Conservation (phyloP, 2,113 vertebrate genomes). For the Reinhardtius hippoglossoides region DNA sequence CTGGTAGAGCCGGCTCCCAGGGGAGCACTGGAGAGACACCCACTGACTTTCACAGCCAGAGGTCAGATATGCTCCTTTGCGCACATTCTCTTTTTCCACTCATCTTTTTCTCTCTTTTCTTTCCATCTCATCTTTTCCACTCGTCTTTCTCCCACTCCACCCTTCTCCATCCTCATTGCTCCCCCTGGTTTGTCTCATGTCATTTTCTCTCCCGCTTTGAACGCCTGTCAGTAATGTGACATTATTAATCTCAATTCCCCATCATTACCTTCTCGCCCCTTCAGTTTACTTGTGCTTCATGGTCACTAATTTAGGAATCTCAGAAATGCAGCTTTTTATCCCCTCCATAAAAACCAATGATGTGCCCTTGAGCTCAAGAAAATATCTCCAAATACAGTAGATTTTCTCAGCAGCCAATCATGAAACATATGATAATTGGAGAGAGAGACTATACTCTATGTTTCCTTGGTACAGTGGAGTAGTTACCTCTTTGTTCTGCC, state of each 20-base stretch:
- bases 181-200: slow-evolving; percentile 15
- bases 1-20: slow-evolving; percentile 53
- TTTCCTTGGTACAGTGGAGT: slow-evolving; percentile 15
- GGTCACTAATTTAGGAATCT: slow-evolving; percentile 24
- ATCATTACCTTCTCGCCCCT: slow-evolving; percentile 34
- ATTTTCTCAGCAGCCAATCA: slow-evolving; percentile 17
- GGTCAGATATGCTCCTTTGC: slow-evolving; percentile 58
- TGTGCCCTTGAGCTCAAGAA: slow-evolving; percentile 32
- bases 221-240: slow-evolving; percentile 51
- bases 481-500: slow-evolving; percentile 15
- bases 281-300: slow-evolving; percentile 38
- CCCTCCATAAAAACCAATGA: slow-evolving; percentile 13
- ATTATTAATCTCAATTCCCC: slow-evolving; percentile 53
- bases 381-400: slow-evolving; percentile 7
- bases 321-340: slow-evolving; percentile 3
- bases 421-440: slow-evolving; percentile 44
- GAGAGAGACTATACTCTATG: neutral
- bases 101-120: slow-evolving; percentile 7
- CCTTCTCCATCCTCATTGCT: slow-evolving; percentile 12
- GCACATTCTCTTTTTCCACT: slow-evolving; percentile 10
- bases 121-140: neutral
- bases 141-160: neutral
- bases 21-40: slow-evolving; percentile 51
- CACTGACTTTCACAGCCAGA: slow-evolving; percentile 65
- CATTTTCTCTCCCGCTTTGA: slow-evolving; percentile 26